Evolutionary conservation across 2,113 vertebrate species (phyloP), one percentile per base, ranked within the genome.

Genomic region (Dryoscopus gambensis): DNA sequence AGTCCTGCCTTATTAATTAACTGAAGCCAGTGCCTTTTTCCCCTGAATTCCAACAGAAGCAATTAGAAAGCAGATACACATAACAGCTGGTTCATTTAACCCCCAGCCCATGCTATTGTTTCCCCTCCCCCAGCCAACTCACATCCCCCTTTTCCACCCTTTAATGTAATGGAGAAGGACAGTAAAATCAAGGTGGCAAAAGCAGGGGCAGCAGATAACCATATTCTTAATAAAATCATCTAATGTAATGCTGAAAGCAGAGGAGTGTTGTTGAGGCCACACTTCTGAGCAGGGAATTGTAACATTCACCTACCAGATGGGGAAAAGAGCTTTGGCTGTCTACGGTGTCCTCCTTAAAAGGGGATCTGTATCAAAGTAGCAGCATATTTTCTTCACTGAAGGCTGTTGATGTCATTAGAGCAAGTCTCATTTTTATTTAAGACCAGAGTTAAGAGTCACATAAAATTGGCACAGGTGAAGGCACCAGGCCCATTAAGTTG

Each of bases 1-100:
- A 95, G 96, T 92, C 96, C 92, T 96, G 96, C 93, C 96, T 97
- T 96, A 97, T 97, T 97, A 97, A 95, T 96, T 97, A 97, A 96
- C 92, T 96, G 92, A 95, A 96, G 93, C 90, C 88, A 92, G 89
- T 89, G 86, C 89, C 57, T 93, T 90, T 92, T 37, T 0, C 65
- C 62, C 62, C 65, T 46, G n/a, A 94, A 97, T 96, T 96, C 96
- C 96, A 93, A 84, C 90, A 96, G 88, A 95, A 92, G 83, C 92
- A 96, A 96, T 97, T 96, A 96, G 95, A 97, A 97, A 97, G 89
- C 90, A 97, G 95, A 97, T 96, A 94, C 78, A 90, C 69, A 1
- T 87, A 94, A 89, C 97, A 97, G 96, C 96, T 97, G 97, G 74
- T 84, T 91, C 78, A 50, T 84, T 94, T 94, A 96, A 95, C 5